Percentiles rank a stretch among this genome's conserved stretches.
phyloP scores from a whole-genome alignment of 92 coral and sea anemone genomes.

The Scolanthus callimorphus region DNA sequence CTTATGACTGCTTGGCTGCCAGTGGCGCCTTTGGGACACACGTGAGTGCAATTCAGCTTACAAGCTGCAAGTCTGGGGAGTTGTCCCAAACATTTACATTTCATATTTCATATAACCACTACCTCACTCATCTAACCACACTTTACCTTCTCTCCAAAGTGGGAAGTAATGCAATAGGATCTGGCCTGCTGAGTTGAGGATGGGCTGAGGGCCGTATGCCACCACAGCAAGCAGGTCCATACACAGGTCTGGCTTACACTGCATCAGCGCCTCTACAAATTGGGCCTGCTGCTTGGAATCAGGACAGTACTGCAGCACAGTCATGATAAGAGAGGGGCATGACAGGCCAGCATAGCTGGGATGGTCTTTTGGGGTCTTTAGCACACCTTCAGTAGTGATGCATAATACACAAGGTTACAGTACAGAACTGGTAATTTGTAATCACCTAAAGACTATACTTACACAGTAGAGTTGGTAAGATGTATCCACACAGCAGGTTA shows the following conservation, averaged over 20 bases:
- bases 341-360: conserved; percentile 78
- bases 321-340: conserved; percentile 89
- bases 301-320: conserved; percentile 85
- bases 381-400: no score
- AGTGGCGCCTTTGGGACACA: no score
- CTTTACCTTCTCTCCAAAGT: conserved; percentile 81
- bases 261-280: conserved; percentile 91
- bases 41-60: no score
- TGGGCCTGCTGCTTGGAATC: conserved; percentile 97
- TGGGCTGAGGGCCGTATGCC: conserved; percentile 91
- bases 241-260: conserved; percentile 87
- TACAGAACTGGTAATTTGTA: no score
- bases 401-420: no score
- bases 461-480: conserved; percentile 81
- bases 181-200: conserved; percentile 96
- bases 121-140: no score
- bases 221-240: conserved; percentile 90
- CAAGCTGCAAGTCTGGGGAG: no score
- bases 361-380: conserved; percentile 50
- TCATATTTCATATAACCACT: no score
- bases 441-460: no score
- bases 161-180: conserved; percentile 86
- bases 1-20: no score
- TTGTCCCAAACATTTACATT: no score
- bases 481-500: conserved; percentile 86